phyloP scores from a whole-genome alignment of 2,888 invertebrate species.

The Noctua pronuba region DNA sequence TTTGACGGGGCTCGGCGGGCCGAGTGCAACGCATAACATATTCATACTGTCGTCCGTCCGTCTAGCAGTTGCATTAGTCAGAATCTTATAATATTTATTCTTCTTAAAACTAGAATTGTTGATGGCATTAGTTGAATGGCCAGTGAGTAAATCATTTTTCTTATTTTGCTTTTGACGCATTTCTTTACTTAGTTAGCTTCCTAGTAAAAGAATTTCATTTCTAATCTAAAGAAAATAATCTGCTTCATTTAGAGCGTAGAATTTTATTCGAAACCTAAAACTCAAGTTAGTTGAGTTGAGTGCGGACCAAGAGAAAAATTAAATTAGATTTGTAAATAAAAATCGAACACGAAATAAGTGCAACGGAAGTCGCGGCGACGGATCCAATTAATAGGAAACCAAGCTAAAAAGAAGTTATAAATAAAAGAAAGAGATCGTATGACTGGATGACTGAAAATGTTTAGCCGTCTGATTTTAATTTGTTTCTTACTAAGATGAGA shows the following conservation, averaged over 20 bases:
- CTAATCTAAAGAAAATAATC: not conserved
- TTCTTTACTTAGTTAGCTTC: not conserved
- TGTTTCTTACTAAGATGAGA: not conserved
- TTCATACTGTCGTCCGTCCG: conserved; percentile 60
- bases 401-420: conserved; percentile 27
- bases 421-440: conserved; percentile 37
- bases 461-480: not conserved
- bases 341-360: conserved; percentile 24
- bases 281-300: not conserved
- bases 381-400: conserved; percentile 16
- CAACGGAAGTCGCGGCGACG: conserved; percentile 29
- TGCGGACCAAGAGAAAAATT: not conserved
- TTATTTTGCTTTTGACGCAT: not conserved
- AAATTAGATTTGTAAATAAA: conserved; percentile 5
- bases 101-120: conserved; percentile 15
- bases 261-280: not conserved
- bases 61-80: conserved; percentile 48
- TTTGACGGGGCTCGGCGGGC: conserved; percentile 32
- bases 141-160: not conserved
- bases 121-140: conserved; percentile 8
- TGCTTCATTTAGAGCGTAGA: not conserved
- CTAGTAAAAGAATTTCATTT: not conserved
- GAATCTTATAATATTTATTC: conserved; percentile 27
- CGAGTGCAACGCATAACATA: conserved; percentile 59
- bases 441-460: conserved; percentile 3